Percentiles rank a stretch among this genome's conserved stretches.
These are phyloP conservation scores for Serranus cabrilla DNA, from an alignment of 2,797 vertebrate species.

Conservation along the genomic window DNA sequence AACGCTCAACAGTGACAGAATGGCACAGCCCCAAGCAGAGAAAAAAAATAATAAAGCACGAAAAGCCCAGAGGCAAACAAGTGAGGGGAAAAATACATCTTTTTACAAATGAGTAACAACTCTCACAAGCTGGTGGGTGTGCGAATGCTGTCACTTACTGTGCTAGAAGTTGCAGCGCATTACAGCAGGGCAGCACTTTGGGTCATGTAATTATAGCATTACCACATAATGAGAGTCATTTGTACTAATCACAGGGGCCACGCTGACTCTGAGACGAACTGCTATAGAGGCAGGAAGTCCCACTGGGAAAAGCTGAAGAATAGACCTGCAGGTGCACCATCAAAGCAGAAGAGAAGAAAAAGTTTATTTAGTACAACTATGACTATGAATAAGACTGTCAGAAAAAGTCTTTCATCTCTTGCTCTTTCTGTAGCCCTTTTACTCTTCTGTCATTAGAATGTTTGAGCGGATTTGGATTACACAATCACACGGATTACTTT, in stretches of 20 bases:
- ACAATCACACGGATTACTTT: not conserved
- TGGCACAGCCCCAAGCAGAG: conserved; percentile 14
- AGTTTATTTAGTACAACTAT: conserved; percentile 3
- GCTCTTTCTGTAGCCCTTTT: not conserved
- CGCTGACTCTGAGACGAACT: conserved; percentile 51
- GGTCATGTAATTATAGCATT: conserved; percentile 72
- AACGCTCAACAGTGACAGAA: conserved; percentile 44
- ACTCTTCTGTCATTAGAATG: not conserved
- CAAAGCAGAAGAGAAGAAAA: not conserved
- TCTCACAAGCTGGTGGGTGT: conserved; percentile 41
- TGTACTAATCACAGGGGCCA: conserved; percentile 63
- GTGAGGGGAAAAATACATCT: conserved; percentile 14
- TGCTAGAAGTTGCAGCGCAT: conserved; percentile 33
- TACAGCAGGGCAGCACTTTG: conserved; percentile 36
- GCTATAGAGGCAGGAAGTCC: conserved; percentile 27
- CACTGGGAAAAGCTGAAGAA: conserved; percentile 22
- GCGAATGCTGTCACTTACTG: conserved; percentile 52
- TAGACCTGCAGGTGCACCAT: conserved; percentile 60
- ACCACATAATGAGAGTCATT: conserved; percentile 77
- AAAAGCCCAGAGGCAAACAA: conserved; percentile 46
- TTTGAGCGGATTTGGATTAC: not conserved
- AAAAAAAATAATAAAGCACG: conserved; percentile 15
- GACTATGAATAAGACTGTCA: not conserved
- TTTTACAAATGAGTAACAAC: conserved; percentile 56
- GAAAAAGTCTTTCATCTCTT: conserved; percentile 3